Conservation (phyloP, 2,113 vertebrate genomes). For the Psittacara wagleri region DNA sequence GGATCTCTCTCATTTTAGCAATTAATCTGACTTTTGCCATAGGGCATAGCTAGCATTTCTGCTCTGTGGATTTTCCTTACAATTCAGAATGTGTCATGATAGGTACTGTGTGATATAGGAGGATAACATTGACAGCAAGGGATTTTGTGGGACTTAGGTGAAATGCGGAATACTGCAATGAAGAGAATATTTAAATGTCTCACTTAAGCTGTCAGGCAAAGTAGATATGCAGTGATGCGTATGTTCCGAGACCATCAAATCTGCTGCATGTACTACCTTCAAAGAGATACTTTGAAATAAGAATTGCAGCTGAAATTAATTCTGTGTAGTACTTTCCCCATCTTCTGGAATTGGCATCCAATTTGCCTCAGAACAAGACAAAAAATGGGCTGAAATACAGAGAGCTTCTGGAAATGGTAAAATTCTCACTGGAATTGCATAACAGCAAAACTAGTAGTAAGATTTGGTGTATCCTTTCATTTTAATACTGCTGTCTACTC, state of each 20-base stretch:
- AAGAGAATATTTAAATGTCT: constrained; percentile 41
- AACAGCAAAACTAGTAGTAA: constrained; percentile 27
- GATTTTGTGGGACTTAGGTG: constrained; percentile 4
- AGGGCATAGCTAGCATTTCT: background rate
- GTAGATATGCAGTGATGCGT: constrained; percentile 19
- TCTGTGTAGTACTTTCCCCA: background rate
- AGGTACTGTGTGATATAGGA: background rate
- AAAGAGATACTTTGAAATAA: constrained; percentile 25
- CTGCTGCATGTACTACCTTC: constrained; percentile 26
- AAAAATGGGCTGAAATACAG: background rate
- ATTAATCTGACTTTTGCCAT: background rate
- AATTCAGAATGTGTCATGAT: background rate
- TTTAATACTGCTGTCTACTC: background rate
- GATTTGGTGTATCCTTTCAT: background rate
- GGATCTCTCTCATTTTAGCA: constrained; percentile 3
- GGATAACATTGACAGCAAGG: background rate
- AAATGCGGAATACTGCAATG: background rate
- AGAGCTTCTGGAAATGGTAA: background rate
- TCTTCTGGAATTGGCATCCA: constrained; percentile 3
- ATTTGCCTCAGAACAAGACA: background rate
- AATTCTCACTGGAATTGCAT: background rate
- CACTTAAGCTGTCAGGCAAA: constrained; percentile 40
- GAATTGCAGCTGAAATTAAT: constrained; percentile 31
- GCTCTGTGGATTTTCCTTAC: background rate
- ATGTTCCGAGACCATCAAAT: constrained; percentile 39